Conservation (phyloP, 2,113 vertebrate species). For the Spilogale gracilis region DNA sequence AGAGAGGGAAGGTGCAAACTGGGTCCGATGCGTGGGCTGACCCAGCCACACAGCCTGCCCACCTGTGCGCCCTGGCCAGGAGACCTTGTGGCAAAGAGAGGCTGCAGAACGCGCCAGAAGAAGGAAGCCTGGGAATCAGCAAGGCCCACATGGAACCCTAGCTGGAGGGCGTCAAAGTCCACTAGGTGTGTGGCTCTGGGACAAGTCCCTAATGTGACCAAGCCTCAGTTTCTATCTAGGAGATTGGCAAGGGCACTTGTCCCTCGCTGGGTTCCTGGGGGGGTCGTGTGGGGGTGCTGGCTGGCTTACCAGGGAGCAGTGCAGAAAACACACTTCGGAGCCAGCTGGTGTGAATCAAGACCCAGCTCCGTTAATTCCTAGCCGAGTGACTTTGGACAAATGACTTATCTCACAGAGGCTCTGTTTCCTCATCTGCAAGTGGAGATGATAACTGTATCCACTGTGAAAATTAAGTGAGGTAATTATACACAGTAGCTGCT, state of each 20-base stretch:
- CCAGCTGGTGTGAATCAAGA: neutral
- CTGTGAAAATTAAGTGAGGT: constrained; percentile 54
- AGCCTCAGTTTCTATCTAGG: neutral
- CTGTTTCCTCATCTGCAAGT: constrained; percentile 56
- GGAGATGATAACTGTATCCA: constrained; percentile 3
- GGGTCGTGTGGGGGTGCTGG: fast-evolving
- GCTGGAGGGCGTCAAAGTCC: neutral
- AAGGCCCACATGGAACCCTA: neutral
- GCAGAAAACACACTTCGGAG: fast-evolving
- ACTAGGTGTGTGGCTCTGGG: neutral
- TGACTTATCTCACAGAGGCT: neutral
- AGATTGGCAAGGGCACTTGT: fast-evolving
- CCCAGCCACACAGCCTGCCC: neutral
- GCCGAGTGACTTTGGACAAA: neutral
- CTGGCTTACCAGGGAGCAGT: fast-evolving
- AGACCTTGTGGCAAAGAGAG: neutral
- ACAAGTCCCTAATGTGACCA: neutral
- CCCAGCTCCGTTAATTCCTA: neutral
- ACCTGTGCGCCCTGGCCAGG: neutral
- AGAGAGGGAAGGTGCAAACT: neutral
- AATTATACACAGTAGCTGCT: neutral
- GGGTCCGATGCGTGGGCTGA: fast-evolving
- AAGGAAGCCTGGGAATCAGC: neutral
- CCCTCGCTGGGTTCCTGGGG: neutral
- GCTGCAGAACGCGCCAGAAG: neutral